These are phyloP conservation scores for Strigamia maritima DNA, from an alignment of 2,888 invertebrate species.

Conservation along the genomic window DNA sequence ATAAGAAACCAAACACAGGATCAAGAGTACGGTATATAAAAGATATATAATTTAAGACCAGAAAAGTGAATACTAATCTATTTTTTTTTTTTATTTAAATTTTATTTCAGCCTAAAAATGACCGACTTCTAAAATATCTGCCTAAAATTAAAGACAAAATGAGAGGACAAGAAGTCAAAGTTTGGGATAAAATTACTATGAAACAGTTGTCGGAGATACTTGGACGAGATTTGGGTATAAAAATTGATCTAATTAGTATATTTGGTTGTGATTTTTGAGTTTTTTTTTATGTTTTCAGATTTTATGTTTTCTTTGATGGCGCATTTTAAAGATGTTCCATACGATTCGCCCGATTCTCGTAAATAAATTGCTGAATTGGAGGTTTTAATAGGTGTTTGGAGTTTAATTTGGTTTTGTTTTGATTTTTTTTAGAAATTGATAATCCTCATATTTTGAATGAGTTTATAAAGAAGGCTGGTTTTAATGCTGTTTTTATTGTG, in stretches of 20 bases:
- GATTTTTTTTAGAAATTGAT: conserved; percentile 57
- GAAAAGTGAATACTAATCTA: too few species aligned
- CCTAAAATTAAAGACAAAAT: conserved; percentile 56
- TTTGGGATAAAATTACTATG: conserved; percentile 81
- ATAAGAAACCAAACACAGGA: neutral
- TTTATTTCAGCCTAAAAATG: conserved; percentile 50
- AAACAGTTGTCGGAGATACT: conserved; percentile 66
- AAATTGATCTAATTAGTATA: too few species aligned
- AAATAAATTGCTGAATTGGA: neutral
- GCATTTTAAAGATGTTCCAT: conserved; percentile 62
- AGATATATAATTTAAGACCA: too few species aligned
- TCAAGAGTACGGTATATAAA: neutral
- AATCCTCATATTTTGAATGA: conserved; percentile 65
- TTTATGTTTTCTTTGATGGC: conserved; percentile 67
- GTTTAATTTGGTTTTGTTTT: neutral
- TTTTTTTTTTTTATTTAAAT: too few species aligned
- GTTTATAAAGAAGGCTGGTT: conserved; percentile 67
- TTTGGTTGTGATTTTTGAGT: conserved; percentile 56
- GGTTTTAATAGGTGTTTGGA: too few species aligned
- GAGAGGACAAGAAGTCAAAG: conserved; percentile 58
- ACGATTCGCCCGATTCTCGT: conserved; percentile 57
- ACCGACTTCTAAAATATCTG: conserved; percentile 61
- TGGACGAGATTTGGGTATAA: conserved; percentile 62
- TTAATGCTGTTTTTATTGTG: conserved; percentile 60
- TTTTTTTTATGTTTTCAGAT: conserved; percentile 54